Evolutionary conservation across 1,140 invertebrate genomes (phyloP).

Genomic region (Holcopasites calliopsidis): DNA sequence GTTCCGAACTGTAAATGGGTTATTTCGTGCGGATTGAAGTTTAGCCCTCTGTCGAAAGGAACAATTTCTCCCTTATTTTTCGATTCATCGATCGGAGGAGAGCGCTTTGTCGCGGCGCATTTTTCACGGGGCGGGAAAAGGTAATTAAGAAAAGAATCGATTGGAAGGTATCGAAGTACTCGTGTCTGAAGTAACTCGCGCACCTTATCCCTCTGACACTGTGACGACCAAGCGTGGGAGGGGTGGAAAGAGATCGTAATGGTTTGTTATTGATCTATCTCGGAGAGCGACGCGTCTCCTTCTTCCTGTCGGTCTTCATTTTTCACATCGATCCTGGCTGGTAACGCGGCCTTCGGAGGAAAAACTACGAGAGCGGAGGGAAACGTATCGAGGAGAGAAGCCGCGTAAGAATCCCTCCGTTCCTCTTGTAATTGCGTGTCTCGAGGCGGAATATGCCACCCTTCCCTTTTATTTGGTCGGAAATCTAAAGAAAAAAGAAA

Average conservation of each 20-base stretch:
- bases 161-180: slow-evolving; percentile 19
- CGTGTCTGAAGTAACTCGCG: too few species aligned
- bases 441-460: neutral
- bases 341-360: slow-evolving; percentile 22
- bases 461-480: neutral
- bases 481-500: slow-evolving; percentile 11
- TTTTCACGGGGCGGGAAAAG: slow-evolving; percentile 1
- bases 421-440: neutral
- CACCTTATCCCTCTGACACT: slow-evolving; percentile 35
- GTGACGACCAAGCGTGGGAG: slow-evolving; percentile 42
- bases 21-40: slow-evolving; percentile 29
- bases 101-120: neutral
- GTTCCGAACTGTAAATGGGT: slow-evolving; percentile 27
- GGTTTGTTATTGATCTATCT: slow-evolving; percentile 75
- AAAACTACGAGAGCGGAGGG: slow-evolving; percentile 30
- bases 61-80: slow-evolving; percentile 39
- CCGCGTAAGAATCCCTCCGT: neutral
- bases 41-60: slow-evolving; percentile 41
- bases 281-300: slow-evolving; percentile 61
- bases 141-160: slow-evolving; percentile 35
- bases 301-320: slow-evolving; percentile 54
- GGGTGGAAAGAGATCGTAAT: slow-evolving; percentile 67
- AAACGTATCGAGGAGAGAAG: neutral
- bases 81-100: slow-evolving; percentile 35
- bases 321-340: slow-evolving; percentile 23